These are phyloP conservation scores for Trichosurus vulpecula DNA, from an alignment of 2,797 vertebrate genomes.

Conservation along the genomic window DNA sequence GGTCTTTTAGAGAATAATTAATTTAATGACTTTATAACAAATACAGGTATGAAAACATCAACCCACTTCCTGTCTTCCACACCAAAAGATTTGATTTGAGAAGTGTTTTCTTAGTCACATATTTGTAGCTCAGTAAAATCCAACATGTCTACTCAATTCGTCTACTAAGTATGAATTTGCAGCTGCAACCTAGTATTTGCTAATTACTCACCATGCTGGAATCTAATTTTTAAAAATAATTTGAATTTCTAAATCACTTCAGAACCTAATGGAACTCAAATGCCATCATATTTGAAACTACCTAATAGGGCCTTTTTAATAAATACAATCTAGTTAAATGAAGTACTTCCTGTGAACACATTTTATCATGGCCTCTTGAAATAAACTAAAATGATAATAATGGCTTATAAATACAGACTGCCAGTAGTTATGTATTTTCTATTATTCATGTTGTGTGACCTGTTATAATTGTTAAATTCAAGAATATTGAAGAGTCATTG, in stretches of 20 bases:
- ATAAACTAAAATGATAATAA: slow-evolving; percentile 73
- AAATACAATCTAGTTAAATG: slow-evolving; percentile 73
- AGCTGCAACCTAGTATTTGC: slow-evolving; percentile 72
- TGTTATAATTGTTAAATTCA: slow-evolving; percentile 3
- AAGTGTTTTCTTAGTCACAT: slow-evolving; percentile 42
- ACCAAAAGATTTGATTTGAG: slow-evolving; percentile 52
- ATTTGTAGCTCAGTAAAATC: slow-evolving; percentile 61
- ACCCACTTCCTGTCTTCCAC: not conserved
- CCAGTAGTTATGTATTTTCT: slow-evolving; percentile 35
- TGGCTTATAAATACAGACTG: slow-evolving; percentile 47
- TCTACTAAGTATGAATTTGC: slow-evolving; percentile 61
- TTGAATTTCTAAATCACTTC: slow-evolving; percentile 78
- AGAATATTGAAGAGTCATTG: slow-evolving; percentile 8
- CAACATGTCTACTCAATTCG: slow-evolving; percentile 61
- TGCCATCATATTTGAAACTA: slow-evolving; percentile 68
- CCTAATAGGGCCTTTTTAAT: slow-evolving; percentile 65
- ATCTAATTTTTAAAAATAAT: slow-evolving; percentile 74
- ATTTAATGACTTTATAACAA: slow-evolving; percentile 22
- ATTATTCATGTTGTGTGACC: slow-evolving; percentile 40
- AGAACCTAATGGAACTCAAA: slow-evolving; percentile 72
- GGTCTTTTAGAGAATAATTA: slow-evolving; percentile 36
- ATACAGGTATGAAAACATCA: slow-evolving; percentile 36
- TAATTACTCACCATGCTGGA: slow-evolving; percentile 65
- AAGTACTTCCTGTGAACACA: slow-evolving; percentile 55
- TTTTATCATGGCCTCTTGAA: slow-evolving; percentile 77